These are phyloP conservation scores for Onychomys leucogaster DNA, from an alignment of 2,797 vertebrate genomes.

Conservation along the genomic window DNA sequence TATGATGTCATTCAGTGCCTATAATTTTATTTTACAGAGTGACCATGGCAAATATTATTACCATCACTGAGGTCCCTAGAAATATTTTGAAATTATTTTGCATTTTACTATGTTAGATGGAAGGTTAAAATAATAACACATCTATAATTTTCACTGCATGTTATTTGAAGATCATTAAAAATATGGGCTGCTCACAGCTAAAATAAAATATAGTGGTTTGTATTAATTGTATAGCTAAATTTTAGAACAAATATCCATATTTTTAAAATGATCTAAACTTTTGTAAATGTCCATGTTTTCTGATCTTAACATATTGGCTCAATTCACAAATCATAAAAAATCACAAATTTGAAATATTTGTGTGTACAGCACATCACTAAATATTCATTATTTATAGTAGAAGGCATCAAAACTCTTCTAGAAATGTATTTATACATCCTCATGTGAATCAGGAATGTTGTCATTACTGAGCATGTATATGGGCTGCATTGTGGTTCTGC, in stretches of 20 bases:
- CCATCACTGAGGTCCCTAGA: background rate
- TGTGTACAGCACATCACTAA: background rate
- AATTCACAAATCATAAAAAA: slow-evolving; percentile 35
- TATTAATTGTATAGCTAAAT: slow-evolving; percentile 23
- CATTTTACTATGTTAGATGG: background rate
- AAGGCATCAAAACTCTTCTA: background rate
- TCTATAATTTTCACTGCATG: background rate
- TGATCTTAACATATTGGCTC: background rate
- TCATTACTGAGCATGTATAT: background rate
- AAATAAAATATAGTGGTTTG: background rate
- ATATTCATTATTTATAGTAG: background rate
- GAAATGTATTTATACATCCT: background rate
- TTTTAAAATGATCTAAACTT: background rate
- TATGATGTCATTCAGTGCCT: background rate
- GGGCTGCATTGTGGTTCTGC: background rate
- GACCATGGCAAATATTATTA: background rate
- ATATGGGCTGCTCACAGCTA: background rate
- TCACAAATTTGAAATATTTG: slow-evolving; percentile 12
- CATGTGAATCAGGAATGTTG: background rate
- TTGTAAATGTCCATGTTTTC: background rate
- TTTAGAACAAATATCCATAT: background rate
- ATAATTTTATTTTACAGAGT: slow-evolving; percentile 30
- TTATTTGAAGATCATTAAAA: slow-evolving; percentile 2
- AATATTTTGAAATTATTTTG: background rate
- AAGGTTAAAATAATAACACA: background rate